A percentile compares a stretch with the other conserved stretches of the same genome.
These are phyloP conservation scores for Sminthurides aquaticus DNA, from an alignment of 2,888 invertebrate species.

Conservation along the genomic window DNA sequence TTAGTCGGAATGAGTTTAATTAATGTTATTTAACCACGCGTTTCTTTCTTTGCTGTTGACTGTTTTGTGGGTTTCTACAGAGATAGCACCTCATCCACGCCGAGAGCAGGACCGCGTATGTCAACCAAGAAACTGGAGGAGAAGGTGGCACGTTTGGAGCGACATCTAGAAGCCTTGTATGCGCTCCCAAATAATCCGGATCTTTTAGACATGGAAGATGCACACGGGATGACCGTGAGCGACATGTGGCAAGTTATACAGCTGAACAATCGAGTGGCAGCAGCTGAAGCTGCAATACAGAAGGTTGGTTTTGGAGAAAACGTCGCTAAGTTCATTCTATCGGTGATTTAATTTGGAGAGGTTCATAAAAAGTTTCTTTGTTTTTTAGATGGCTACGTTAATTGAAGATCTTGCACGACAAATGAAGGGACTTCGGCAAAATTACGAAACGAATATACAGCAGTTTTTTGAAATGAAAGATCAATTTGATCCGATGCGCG, in stretches of 20 bases:
- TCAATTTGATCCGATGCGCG: constrained; percentile 12
- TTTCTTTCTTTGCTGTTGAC: too few relatives aligned
- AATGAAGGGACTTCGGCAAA: constrained; percentile 34
- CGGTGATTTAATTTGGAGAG: not conserved
- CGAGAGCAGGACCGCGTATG: constrained; percentile 5
- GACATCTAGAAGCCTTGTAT: constrained; percentile 48
- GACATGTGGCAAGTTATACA: constrained; percentile 62
- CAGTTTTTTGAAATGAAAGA: not conserved
- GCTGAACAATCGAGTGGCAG: constrained; percentile 58
- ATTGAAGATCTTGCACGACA: constrained; percentile 55
- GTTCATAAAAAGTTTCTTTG: not conserved
- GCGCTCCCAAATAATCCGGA: constrained; percentile 49
- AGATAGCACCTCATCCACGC: constrained; percentile 11
- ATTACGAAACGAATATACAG: constrained; percentile 10
- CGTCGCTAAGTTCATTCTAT: too few relatives aligned
- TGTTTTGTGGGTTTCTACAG: not conserved
- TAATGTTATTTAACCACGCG: too few relatives aligned
- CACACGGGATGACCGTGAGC: constrained; percentile 45
- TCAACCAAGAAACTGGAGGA: constrained; percentile 18
- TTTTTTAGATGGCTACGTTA: constrained; percentile 51
- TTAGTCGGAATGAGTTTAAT: too few relatives aligned
- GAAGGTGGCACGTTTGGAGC: constrained; percentile 46
- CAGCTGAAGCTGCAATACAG: constrained; percentile 55
- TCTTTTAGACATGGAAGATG: constrained; percentile 45
- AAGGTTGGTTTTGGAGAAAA: constrained; percentile 27